Base-by-base conservation (phyloP, 2,113 vertebrate species). In the Festucalex cinctus region DNA sequence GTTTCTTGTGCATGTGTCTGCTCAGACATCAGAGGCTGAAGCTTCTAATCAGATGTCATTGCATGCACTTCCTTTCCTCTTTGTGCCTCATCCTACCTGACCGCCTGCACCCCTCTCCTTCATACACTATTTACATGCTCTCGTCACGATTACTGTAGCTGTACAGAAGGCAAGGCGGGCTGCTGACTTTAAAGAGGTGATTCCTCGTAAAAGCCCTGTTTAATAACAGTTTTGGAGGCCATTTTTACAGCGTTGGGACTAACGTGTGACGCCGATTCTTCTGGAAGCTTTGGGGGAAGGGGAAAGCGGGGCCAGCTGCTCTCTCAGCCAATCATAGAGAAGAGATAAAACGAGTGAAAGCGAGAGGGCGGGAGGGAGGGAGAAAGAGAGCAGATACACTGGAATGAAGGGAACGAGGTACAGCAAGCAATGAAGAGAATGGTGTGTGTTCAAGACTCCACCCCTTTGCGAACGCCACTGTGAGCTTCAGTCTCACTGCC, bases 281-380 rank as follows among this genome's bases (percentile, higher is more conserved):
- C 86, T 85, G 81, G 84, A 88, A 84, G 88, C 75, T 83, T 77
- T 72, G 74, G 83, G 82, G 74, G 77, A 64, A 76, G 78, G 80
- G 74, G 46, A 58, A 49, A 61, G 59, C 24, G 66, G 64, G 68
- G 71, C 74, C 70, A 63, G 79, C 65, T 73, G 70, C 67, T 71
- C 46, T 44, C 41, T 71, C 46, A 10, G 68, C 89, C 90, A 91
- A 91, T 90, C 76, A 77, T 70, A 78, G 69, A 24, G 32, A 37
- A 80, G 84, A 75, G 76, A 74, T 39, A 37, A 75, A 69, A 32
- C 51, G 10, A 41, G 12, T 9, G 39, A 9, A 41, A 12, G 39
- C 39, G 6, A 24, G 73, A 72, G 72, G 63, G 81, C 46, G 58
- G 61, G 49, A 37, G 77, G 32, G 69, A 24, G 63, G 63, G 67